Conservation (phyloP, 2,888 invertebrate genomes). For the Zygogramma bicolorata region DNA sequence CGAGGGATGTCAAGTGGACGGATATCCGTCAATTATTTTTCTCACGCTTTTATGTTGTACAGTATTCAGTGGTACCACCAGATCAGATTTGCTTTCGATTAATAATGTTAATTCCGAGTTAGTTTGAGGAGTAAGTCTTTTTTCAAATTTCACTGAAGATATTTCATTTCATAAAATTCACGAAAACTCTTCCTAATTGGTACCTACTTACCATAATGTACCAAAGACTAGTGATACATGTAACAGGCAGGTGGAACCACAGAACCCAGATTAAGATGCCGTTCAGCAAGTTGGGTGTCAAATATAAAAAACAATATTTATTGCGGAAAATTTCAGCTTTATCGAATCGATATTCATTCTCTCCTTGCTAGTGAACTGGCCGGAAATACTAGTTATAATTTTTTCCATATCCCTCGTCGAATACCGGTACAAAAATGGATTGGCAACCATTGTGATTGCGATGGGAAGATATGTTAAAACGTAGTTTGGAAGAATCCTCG, state of each 20-base stretch:
- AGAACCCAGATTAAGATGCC: slow-evolving; percentile 81
- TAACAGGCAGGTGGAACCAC: slow-evolving; percentile 80
- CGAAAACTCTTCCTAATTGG: too few species aligned
- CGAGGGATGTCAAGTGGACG: too few species aligned
- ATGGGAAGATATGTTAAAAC: slow-evolving; percentile 82
- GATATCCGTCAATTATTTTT: too few species aligned
- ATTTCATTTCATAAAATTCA: too few species aligned
- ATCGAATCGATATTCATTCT: slow-evolving; percentile 78
- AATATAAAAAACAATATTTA: slow-evolving; percentile 82
- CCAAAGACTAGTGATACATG: slow-evolving; percentile 78
- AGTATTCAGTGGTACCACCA: too few species aligned
- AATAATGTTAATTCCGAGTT: too few species aligned
- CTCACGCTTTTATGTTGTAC: too few species aligned
- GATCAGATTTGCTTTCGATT: too few species aligned
- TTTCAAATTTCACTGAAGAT: too few species aligned
- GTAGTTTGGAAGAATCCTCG: slow-evolving; percentile 82
- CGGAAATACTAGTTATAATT: slow-evolving; percentile 70
- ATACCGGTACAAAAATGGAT: slow-evolving; percentile 78
- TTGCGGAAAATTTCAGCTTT: slow-evolving; percentile 81
- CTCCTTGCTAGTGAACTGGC: slow-evolving; percentile 81
- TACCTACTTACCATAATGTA: slow-evolving; percentile 82
- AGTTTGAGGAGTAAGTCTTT: too few species aligned
- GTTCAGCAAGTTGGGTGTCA: slow-evolving; percentile 84
- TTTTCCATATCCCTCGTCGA: slow-evolving; percentile 77
- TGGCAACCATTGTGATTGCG: slow-evolving; percentile 79